Evolutionary conservation across 2,888 invertebrate species (phyloP).

Genomic region (Volucella bombylans): DNA sequence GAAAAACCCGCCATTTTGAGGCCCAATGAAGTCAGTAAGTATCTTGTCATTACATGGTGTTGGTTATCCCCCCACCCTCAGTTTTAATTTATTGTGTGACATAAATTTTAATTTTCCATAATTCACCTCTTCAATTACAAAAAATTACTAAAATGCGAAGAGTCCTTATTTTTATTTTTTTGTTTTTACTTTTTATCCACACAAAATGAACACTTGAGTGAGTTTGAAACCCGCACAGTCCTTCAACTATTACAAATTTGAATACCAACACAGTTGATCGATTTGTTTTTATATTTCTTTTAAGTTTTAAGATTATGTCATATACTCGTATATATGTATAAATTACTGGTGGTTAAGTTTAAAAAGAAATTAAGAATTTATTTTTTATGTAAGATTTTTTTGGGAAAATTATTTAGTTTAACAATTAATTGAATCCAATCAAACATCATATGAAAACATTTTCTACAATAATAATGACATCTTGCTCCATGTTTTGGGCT

Average conservation of each 20-base stretch:
- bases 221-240: slow-evolving; percentile 53
- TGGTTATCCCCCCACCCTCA: not conserved
- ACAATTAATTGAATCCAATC: not conserved
- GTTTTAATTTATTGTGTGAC: too few relatives aligned
- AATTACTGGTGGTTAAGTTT: too few relatives aligned
- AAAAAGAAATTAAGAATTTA: too few relatives aligned
- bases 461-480: too few relatives aligned
- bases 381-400: not conserved
- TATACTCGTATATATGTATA: too few relatives aligned
- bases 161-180: slow-evolving; percentile 18
- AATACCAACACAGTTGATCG: not conserved
- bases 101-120: slow-evolving; percentile 17
- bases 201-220: slow-evolving; percentile 51
- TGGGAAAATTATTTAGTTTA: not conserved
- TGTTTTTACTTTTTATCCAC: slow-evolving; percentile 10
- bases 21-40: slow-evolving; percentile 86
- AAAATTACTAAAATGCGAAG: slow-evolving; percentile 18
- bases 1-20: slow-evolving; percentile 84
- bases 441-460: too few relatives aligned
- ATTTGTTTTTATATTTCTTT: too few relatives aligned
- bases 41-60: slow-evolving; percentile 58
- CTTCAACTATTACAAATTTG: slow-evolving; percentile 3
- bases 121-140: not conserved
- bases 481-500: too few relatives aligned
- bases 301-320: too few relatives aligned